Evolutionary conservation across 1,140 invertebrate genomes (phyloP), one percentile per base, ranked within the genome.

Genomic region (Diabrotica undecimpunctata): DNA sequence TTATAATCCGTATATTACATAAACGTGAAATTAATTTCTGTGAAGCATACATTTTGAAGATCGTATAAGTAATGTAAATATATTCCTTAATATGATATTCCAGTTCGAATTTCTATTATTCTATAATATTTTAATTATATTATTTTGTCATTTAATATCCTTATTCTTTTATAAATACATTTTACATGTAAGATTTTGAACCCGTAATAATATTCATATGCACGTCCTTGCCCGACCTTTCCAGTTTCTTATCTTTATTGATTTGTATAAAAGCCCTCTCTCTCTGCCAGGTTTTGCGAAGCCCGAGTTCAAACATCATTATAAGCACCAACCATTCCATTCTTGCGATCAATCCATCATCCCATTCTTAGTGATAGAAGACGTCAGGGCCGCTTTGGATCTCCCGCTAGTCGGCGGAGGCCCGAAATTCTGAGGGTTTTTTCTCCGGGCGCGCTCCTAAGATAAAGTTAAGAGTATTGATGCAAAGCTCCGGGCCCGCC

Each of bases 391-490:
- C n/a, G 41, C 25, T 46, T 46, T 6, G 41, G 8, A 10, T 46
- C 41, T 46, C 41, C n/a, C 41, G 41, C n/a, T 46, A 46, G 41
- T 46, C 41, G 41, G 37, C 54, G 55, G 37, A 55, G 53, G 35
- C 37, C 35, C 14, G 39, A 54, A 55, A 50, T 64, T 59, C 38
- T 25, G 35, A 9, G 51, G 6, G 37, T 65, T 65, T 60, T 65
- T 65, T 13, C 35, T 57, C 54, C 62, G 41, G 41, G 41, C 35
- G 11, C 54, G 57, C 50, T 57, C 14, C 64, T 54, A 65, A 61
- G 56, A 60, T 61, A 65, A 65, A 59, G 56, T 65, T 61, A 64
- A 64, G 55, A 57, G 54, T 64, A 64, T 64, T 64, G 62, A 64
- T 64, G 62, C 55, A 64, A 54, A 51, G 55, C 62, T 46, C 41